Evolutionary conservation across 2,113 vertebrate species (phyloP).

Genomic region (Nestor notabilis): DNA sequence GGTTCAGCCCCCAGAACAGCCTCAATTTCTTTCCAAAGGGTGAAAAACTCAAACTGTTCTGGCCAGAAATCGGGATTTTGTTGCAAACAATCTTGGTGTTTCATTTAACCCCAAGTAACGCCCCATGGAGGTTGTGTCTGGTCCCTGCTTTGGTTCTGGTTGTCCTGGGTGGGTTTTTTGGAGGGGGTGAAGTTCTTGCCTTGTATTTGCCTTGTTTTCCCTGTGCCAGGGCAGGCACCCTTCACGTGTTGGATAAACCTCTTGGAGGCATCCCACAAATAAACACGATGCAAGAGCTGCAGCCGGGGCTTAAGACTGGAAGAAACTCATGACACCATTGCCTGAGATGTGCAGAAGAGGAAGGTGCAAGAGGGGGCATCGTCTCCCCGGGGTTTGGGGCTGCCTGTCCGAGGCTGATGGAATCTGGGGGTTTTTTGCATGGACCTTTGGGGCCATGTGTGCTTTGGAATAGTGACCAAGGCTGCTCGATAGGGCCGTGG

Average conservation of each 20-base stretch:
- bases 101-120: accelerated
- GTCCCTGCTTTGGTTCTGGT: accelerated
- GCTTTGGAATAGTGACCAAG: not conserved
- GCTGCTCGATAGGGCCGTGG: accelerated
- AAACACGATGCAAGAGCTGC: accelerated
- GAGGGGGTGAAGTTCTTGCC: not conserved
- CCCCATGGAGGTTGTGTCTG: accelerated
- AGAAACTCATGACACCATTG: accelerated
- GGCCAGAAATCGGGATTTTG: accelerated
- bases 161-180: accelerated
- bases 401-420: not conserved
- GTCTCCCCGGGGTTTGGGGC: accelerated
- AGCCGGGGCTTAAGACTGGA: accelerated
- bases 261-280: accelerated
- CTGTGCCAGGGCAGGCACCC: accelerated
- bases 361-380: accelerated
- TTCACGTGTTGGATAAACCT: accelerated
- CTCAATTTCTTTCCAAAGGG: accelerated
- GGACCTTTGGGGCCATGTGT: accelerated
- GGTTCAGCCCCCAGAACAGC: accelerated
- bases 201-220: accelerated
- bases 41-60: accelerated
- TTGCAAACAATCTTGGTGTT: accelerated
- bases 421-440: accelerated
- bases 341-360: not conserved